Evolutionary conservation across 2,797 vertebrate species (phyloP).

Genomic region (Natrix natrix): DNA sequence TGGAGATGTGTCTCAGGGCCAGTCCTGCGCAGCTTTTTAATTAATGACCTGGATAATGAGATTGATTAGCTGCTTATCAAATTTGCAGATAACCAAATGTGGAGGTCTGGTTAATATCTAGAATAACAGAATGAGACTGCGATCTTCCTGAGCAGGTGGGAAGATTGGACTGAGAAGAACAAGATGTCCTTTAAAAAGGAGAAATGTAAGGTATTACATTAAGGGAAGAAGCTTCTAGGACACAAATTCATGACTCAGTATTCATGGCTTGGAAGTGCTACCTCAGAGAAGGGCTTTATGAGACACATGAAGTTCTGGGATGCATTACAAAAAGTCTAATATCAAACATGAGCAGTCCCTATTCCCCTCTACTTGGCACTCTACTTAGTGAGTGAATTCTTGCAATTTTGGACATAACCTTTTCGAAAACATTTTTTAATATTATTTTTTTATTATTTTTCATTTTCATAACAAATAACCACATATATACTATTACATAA

Average conservation of each 20-base stretch:
- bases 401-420: not conserved
- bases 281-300: not conserved
- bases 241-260: not conserved
- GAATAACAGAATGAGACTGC: not conserved
- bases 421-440: not conserved
- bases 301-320: not conserved
- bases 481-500: too few species aligned
- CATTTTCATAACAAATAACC: too few species aligned
- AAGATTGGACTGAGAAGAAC: not conserved
- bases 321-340: not conserved
- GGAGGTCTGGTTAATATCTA: not conserved
- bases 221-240: not conserved
- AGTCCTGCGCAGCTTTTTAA: not conserved
- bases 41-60: not conserved
- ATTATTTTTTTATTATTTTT: too few species aligned
- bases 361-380: not conserved
- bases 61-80: not conserved
- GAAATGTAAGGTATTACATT: not conserved
- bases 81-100: not conserved
- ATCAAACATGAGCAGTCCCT: not conserved
- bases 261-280: not conserved
- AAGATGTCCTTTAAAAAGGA: not conserved
- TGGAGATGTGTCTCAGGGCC: not conserved
- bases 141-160: not conserved
- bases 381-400: not conserved